These are phyloP conservation scores for Kryptopterus vitreolus DNA, from an alignment of 2,797 vertebrate genomes.

Conservation along the genomic window DNA sequence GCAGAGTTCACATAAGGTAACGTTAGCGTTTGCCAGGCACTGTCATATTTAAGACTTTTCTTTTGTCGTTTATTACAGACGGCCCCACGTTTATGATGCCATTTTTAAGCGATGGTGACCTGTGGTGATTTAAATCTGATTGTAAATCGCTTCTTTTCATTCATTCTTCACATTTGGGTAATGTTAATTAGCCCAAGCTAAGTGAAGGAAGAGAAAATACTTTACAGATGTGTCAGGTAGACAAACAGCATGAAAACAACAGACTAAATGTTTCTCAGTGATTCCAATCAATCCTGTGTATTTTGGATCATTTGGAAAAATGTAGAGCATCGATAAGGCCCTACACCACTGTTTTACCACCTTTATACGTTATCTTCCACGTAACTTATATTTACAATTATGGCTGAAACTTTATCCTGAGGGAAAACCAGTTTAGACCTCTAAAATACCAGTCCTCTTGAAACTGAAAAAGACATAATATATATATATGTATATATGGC, in stretches of 20 bases:
- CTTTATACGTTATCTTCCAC: neutral
- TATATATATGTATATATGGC: too few relatives aligned
- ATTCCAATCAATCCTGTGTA: neutral
- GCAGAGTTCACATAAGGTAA: neutral
- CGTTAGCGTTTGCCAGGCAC: neutral
- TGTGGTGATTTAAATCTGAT: neutral
- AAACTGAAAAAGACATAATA: neutral
- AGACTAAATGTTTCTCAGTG: neutral
- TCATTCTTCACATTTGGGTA: neutral
- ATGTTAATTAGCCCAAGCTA: neutral
- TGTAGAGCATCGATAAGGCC: neutral
- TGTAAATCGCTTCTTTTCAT: neutral
- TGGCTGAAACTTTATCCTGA: too few relatives aligned
- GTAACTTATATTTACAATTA: neutral
- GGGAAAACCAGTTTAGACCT: neutral
- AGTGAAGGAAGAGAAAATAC: neutral
- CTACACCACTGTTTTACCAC: neutral
- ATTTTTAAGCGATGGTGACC: neutral
- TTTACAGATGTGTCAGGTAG: neutral
- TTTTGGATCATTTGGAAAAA: neutral
- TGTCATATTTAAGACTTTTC: neutral
- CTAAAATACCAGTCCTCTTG: neutral
- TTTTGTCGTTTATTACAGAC: neutral
- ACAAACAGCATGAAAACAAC: neutral
- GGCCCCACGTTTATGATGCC: neutral